These are phyloP conservation scores for Stomatorhinus ivindoensis DNA, from an alignment of 2,113 vertebrate species.

Conservation along the genomic window DNA sequence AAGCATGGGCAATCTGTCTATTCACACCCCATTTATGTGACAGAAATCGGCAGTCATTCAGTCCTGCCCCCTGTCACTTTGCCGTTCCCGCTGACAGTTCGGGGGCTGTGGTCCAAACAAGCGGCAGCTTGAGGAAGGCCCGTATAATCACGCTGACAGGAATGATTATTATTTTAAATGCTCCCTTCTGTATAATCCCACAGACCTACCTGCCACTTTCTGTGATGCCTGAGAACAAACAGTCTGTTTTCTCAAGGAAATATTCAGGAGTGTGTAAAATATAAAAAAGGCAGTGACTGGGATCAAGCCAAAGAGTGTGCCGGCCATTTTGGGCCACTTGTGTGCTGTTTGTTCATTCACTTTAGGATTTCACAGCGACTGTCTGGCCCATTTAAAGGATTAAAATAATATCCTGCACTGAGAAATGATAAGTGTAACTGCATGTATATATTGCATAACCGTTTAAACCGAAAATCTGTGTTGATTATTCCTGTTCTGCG, in stretches of 20 bases:
- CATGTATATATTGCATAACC: not conserved
- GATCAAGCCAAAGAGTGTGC: not conserved
- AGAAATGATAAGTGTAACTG: not conserved
- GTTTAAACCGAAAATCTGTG: not conserved
- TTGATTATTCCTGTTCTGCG: not conserved
- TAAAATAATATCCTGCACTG: not conserved
- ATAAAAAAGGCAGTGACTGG: not conserved
- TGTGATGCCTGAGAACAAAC: not conserved
- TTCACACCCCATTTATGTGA: constrained; percentile 5
- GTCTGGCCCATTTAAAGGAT: not conserved
- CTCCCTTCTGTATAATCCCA: constrained; percentile 11
- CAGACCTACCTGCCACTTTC: constrained; percentile 16
- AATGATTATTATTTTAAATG: constrained; percentile 12
- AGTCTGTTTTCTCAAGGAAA: not conserved
- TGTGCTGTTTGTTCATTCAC: not conserved
- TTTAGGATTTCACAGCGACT: not conserved
- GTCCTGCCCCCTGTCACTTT: constrained; percentile 6
- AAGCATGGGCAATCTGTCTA: not conserved
- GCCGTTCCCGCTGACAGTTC: not conserved
- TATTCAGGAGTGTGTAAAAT: not conserved
- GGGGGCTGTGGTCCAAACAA: constrained; percentile 11
- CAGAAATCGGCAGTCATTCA: constrained; percentile 10
- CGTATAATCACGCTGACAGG: constrained; percentile 20
- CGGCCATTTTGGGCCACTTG: not conserved
- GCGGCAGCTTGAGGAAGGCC: not conserved